Percentiles rank a stretch among this genome's conserved stretches.
Evolutionary conservation across 2,797 vertebrate genomes (phyloP).

Genomic region (Sebastiscus albofasciatus): DNA sequence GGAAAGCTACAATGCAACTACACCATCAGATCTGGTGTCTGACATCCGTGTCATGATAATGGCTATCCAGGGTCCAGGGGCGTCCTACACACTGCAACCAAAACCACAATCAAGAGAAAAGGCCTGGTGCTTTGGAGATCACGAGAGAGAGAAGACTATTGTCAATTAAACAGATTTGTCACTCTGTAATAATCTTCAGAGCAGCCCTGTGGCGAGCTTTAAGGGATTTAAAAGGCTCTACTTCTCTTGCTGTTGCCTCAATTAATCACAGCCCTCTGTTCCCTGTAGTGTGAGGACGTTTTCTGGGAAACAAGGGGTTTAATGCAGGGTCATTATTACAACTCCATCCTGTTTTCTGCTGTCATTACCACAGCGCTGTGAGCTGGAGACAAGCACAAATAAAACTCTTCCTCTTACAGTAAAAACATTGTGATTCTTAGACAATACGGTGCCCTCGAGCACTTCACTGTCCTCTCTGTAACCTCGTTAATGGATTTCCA

Average conservation of each 20-base stretch:
- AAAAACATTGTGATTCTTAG: neutral
- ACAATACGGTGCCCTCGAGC: neutral
- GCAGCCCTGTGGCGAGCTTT: conserved; percentile 58
- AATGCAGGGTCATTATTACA: conserved; percentile 50
- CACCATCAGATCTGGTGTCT: conserved; percentile 1
- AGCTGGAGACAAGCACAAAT: neutral
- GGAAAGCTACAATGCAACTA: neutral
- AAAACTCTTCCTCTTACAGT: neutral
- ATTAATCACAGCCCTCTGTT: conserved; percentile 61
- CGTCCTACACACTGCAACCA: neutral
- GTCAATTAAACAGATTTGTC: conserved; percentile 69
- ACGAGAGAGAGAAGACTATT: neutral
- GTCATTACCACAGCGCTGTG: conserved; percentile 7
- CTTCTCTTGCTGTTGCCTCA: conserved; percentile 38
- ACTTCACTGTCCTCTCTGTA: neutral
- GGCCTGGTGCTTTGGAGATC: neutral
- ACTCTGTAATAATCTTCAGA: conserved; percentile 66
- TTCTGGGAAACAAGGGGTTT: conserved; percentile 51
- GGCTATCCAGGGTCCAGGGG: neutral
- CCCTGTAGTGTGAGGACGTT: conserved; percentile 19
- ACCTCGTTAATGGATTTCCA: conserved; percentile 12
- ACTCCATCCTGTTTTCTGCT: conserved; percentile 34
- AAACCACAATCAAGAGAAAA: conserved; percentile 20
- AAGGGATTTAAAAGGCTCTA: conserved; percentile 68
- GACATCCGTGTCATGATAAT: conserved; percentile 21